Base-by-base conservation (phyloP, 2,797 vertebrate genomes). In the Fundulus diaphanus region DNA sequence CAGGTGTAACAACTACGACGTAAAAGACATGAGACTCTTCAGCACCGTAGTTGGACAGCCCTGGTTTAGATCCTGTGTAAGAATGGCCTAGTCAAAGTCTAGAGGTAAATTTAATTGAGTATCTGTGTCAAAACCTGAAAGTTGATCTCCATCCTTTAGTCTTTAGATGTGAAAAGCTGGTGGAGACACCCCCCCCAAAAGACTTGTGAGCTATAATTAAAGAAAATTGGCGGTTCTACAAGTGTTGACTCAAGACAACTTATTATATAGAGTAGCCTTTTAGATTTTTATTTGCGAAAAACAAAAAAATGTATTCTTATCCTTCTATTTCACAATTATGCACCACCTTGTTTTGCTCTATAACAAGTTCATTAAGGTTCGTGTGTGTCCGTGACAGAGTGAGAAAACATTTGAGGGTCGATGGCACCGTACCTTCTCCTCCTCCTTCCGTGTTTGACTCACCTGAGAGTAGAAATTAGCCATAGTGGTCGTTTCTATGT, bases 401-500 rank as follows among this genome's bases (percentile, higher is more conserved):
- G 63, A n/a, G 11, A 42, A 66, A 66, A 16, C 35, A n/a, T 37
- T 37, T 37, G 9, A 22, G 59, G 8, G 20, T 63, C 9, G 18
- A 5, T 37, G 3, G 1, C 31, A 3, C 29, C 15, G 54, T 40
- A 42, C 2, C 3, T 31, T 7, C n/a, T 65, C 35, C 16, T 20
- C 3, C 69, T 52, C 74, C 27, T 68, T 13, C 52, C 16, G 35
- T 11, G 51, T 77, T 0, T 0, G 54, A 83, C 90, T 96, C 92
- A 99, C 98, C 98, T 99, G 98, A 96, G 97, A 92, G 91, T 98
- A 97, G 96, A 98, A 99, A 95, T 97, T 98, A 84, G 95, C 95
- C 97, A 99, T 99, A 76, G 97, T 99, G 51, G 98, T 99, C 73
- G 98, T 99, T 95, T 99, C 98, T 89, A 99, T 99, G 92, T 99